Percentiles rank a stretch among this genome's conserved stretches.
Conservation (phyloP, 2,113 vertebrate species). For the Guaruba guarouba region DNA sequence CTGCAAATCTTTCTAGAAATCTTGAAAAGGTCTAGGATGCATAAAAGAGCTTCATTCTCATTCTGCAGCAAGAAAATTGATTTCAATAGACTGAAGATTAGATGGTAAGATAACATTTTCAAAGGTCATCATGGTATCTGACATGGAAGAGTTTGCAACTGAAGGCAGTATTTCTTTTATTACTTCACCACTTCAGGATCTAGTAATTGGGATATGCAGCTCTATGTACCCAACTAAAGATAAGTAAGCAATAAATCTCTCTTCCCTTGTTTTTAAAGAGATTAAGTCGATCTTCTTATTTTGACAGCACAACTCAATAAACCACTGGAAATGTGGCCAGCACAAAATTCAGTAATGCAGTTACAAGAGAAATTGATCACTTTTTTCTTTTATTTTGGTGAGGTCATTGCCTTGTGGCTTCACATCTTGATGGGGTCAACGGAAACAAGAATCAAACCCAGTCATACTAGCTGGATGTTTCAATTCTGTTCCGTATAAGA, state of each 20-base stretch:
- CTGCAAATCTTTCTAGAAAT: conserved; percentile 33
- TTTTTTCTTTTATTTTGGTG: background rate
- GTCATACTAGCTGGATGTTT: background rate
- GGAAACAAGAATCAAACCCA: background rate
- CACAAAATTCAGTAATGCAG: background rate
- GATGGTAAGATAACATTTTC: conserved; percentile 43
- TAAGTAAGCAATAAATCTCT: background rate
- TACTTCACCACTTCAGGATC: background rate
- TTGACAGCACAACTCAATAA: background rate
- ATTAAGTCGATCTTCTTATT: background rate
- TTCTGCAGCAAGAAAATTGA: background rate
- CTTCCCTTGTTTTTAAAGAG: background rate
- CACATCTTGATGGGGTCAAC: background rate
- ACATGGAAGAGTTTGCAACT: background rate
- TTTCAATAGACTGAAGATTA: conserved; percentile 38
- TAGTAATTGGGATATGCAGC: background rate
- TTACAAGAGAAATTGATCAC: background rate
- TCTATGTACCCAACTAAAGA: background rate
- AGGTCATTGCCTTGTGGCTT: background rate
- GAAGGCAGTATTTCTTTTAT: background rate
- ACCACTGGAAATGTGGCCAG: background rate
- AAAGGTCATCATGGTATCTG: conserved; percentile 21
- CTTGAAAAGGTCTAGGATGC: background rate
- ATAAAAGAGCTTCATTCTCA: background rate
- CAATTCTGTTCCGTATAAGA: background rate